Percentiles rank a stretch among this genome's conserved stretches.
phyloP scores from a whole-genome alignment of 2,888 invertebrate genomes.

The Leptopilina syphax region DNA sequence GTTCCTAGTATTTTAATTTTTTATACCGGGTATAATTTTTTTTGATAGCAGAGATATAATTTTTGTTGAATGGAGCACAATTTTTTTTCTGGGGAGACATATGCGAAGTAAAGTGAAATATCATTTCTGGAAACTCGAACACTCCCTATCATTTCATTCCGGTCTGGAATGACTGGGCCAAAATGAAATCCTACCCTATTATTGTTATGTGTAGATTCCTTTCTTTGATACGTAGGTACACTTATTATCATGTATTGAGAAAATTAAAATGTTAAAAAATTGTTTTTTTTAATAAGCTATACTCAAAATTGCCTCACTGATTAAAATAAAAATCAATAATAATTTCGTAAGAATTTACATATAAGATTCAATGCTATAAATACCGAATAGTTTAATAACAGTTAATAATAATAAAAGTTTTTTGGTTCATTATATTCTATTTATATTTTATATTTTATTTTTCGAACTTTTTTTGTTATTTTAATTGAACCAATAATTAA shows the following conservation, averaged over 20 bases:
- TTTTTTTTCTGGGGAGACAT: background rate
- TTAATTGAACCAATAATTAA: no score
- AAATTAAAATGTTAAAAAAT: background rate
- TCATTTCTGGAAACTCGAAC: conserved; percentile 11
- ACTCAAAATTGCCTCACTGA: background rate
- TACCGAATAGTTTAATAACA: no score
- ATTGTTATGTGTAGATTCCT: conserved; percentile 17
- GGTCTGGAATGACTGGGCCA: conserved; percentile 2
- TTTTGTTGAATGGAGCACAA: background rate
- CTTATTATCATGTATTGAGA: background rate
- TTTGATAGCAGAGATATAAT: background rate
- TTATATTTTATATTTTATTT: no score
- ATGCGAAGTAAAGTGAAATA: conserved; percentile 1
- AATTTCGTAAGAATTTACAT: no score
- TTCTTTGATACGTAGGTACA: background rate
- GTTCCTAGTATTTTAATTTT: background rate
- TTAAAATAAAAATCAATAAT: no score
- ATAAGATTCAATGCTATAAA: no score
- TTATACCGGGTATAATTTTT: background rate
- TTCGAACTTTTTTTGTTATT: no score
- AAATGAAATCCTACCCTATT: conserved; percentile 14
- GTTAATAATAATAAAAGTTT: no score
- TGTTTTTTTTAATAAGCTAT: background rate
- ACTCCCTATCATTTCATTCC: background rate
- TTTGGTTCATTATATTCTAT: no score